Evolutionary conservation across 2,888 invertebrate genomes (phyloP), one percentile per base, ranked within the genome.

Genomic region (Blastobasis lacticolella): DNA sequence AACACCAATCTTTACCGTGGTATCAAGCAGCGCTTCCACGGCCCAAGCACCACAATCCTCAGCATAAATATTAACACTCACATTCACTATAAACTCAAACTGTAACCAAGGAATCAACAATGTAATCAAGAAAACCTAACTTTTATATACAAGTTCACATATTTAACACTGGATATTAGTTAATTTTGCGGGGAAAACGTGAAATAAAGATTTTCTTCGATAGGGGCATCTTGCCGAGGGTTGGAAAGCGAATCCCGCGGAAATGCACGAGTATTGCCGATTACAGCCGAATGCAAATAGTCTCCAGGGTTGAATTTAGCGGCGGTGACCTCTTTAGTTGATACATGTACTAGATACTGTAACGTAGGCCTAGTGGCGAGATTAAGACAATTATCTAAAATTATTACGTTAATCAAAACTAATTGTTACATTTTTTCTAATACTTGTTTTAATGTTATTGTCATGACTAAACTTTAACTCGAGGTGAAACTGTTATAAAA

Each of bases 191-290:
- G 57, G 66, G 69, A 71, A 69, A 63, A 69, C 59, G 63, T 69
- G 65, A 75, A 75, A 75, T 72, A 82, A 82, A 83, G 81, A 80
- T 78, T 84, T 85, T 84, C 72, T 42, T 42, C 9, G 42, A 10
- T 71, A 65, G 71, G 80, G 76, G 73, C 82, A 83, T 83, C 70
- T 71, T 72, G 72, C 67, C 71, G 72, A 77, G 87, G 86, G 85
- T 78, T 82, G 82, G 65, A 78, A 74, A 69, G 75, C 77, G 72
- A 75, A 65, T 69, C 64, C 67, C 54, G 64, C 86, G 87, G 80
- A 87, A 84, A 78, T 74, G 68, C 71, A 73, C 88, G 88, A 86
- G 62, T 60, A 54, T 49, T 56, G 56, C 76, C 87, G 87, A 87
- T 57, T 58, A 46, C 57, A 47, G 54, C 80, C 88, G 87, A 88